Evolutionary conservation across 2,797 vertebrate species (phyloP).

Genomic region (Anabacerthia variegaticeps): DNA sequence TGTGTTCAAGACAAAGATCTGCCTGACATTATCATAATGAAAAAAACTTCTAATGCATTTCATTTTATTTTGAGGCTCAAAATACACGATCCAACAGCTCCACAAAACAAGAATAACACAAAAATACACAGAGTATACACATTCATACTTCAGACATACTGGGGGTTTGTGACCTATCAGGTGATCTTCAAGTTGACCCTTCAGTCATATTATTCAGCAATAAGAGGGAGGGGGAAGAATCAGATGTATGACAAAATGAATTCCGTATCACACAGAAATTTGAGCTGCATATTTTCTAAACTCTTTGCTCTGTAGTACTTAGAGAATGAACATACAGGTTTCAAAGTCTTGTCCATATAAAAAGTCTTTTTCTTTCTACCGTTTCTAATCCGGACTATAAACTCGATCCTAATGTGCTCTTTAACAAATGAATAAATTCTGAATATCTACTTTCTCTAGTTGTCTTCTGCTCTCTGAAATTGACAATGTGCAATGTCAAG

Average conservation of each 20-base stretch:
- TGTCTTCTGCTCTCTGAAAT: background rate
- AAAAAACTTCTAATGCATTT: background rate
- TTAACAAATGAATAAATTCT: background rate
- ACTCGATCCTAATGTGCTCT: background rate
- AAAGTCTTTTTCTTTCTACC: background rate
- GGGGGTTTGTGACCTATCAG: background rate
- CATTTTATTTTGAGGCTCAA: background rate
- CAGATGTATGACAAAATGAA: background rate
- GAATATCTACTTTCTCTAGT: background rate
- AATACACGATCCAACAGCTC: background rate
- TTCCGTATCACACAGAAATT: accelerated
- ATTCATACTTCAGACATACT: background rate
- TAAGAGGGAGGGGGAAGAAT: background rate
- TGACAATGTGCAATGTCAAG: background rate
- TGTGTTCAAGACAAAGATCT: background rate
- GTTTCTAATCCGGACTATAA: background rate
- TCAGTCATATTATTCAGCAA: background rate
- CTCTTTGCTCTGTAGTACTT: background rate
- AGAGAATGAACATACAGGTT: background rate
- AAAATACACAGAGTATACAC: background rate
- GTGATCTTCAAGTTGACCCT: background rate
- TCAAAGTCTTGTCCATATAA: background rate
- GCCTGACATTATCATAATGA: background rate
- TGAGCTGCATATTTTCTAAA: background rate
- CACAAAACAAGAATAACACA: background rate